Evolutionary conservation across 2,797 vertebrate species (phyloP).

Genomic region (Syndactyla subalaris): DNA sequence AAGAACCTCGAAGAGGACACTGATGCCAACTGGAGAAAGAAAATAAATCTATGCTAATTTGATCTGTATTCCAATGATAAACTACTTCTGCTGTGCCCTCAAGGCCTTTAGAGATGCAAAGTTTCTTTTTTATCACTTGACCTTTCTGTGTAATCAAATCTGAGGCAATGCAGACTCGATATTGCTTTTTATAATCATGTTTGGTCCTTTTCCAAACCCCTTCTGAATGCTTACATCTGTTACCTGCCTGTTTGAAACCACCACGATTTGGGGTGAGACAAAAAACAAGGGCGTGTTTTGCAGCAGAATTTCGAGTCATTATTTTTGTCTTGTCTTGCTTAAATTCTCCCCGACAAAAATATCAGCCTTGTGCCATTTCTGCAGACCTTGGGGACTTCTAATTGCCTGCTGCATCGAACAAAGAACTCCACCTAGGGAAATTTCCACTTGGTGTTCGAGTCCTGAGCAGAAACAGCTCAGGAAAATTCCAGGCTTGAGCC

Average conservation of each 20-base stretch:
- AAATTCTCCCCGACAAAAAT: background rate
- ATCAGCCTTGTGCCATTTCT: slow-evolving; percentile 32
- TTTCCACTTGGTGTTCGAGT: slow-evolving; percentile 23
- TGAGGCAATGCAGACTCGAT: background rate
- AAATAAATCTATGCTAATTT: slow-evolving; percentile 16
- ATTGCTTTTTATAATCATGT: background rate
- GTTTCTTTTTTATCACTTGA: slow-evolving; percentile 49
- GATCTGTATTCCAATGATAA: background rate
- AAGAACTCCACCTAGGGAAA: slow-evolving; percentile 62
- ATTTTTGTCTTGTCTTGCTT: background rate
- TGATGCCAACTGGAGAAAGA: background rate
- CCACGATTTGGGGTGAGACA: background rate
- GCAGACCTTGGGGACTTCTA: slow-evolving; percentile 42
- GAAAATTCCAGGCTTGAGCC: slow-evolving; percentile 35
- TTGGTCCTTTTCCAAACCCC: background rate
- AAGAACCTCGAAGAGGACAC: background rate
- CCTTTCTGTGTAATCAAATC: slow-evolving; percentile 21
- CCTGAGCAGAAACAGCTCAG: background rate
- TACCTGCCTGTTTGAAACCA: background rate
- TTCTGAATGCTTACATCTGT: background rate
- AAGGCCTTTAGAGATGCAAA: background rate
- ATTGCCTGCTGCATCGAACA: slow-evolving; percentile 54
- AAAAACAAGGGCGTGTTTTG: background rate
- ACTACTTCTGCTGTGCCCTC: background rate
- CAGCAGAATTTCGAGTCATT: background rate